Evolutionary conservation across 2,888 invertebrate species (phyloP), one percentile per base, ranked within the genome.

Genomic region (Microctonus hyperodae): DNA sequence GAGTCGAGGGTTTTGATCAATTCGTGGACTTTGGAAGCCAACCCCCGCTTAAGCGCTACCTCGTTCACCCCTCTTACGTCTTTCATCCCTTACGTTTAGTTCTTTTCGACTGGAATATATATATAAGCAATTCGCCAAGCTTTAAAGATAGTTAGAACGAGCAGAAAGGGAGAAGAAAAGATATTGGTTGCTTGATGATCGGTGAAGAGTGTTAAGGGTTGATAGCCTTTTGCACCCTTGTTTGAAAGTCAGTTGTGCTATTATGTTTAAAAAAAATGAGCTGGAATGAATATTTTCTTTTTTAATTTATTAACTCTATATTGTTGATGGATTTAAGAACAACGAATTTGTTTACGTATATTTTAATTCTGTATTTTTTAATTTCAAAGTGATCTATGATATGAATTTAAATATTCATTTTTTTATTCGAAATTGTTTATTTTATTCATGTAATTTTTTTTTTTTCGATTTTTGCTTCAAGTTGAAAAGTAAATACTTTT

Each of bases 1-100:
- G 33, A 37, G 55, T 35, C 48, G 31, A 63, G 16, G 55, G 40
- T 59, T 53, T 40, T 33, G 63, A 65, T 67, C 66, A 55, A 65
- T 67, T 65, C 37, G 40, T 64, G 56, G 20, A 56, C 31, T 22
- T 20, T 33, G 20, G 31, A 31, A 56, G 20, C 56, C 40, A 44
- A 25, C 28, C 44, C 40, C 16, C 13, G 23, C 44, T 59, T 28
- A 28, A 40, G 25, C 44, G 22, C 23, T 37, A 13, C 56, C 56
- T 20, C 40, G 11, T 20, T 16, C 28, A 3, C 44, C 44, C 44
- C 9, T 44, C 16, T 16, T n/a, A 16, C 44, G 16, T 16, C 44
- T 20, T 44, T 16, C 44, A 44, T 1, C 16, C 16, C 44, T n/a
- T 16, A 44, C 44, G 16, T 44, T 64, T n/a, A 13, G 4, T 28